phyloP scores from a whole-genome alignment of 2,113 vertebrate genomes.

The Bettongia penicillata region DNA sequence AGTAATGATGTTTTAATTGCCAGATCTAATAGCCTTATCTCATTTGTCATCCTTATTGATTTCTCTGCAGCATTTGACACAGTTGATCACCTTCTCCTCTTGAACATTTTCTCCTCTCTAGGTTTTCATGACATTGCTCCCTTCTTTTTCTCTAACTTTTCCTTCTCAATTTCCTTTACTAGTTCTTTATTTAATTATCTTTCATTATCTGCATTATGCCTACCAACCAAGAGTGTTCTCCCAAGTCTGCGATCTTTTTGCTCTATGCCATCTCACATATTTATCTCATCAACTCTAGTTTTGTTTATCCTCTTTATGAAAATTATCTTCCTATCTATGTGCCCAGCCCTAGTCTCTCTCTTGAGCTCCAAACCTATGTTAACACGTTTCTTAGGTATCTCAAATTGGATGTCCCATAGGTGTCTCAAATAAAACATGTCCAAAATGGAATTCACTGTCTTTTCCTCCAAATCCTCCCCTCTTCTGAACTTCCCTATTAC shows the following conservation, averaged over 20 bases:
- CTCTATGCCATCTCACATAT: not conserved
- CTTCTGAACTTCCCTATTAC: too few relatives aligned
- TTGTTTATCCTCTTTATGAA: too few relatives aligned
- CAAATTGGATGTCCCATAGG: too few relatives aligned
- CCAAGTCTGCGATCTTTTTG: not conserved
- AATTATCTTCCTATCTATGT: too few relatives aligned
- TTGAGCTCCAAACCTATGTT: too few relatives aligned
- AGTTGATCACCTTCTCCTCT: not conserved
- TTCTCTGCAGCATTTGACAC: not conserved
- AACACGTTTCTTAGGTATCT: too few relatives aligned
- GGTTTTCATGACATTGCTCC: not conserved
- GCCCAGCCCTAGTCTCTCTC: too few relatives aligned
- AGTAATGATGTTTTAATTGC: not conserved
- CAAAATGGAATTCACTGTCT: too few relatives aligned
- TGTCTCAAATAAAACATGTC: too few relatives aligned
- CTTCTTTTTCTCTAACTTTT: not conserved
- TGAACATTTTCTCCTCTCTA: not conserved
- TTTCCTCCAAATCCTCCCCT: too few relatives aligned
- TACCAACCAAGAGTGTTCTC: not conserved
- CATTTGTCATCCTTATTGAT: not conserved
- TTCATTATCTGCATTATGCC: not conserved
- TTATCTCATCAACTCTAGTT: not conserved
- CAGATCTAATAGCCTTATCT: too few relatives aligned
- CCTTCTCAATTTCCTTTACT: not conserved
- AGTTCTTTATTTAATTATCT: not conserved